Conservation (phyloP, 2,888 invertebrate genomes). For the Bombylius major region DNA sequence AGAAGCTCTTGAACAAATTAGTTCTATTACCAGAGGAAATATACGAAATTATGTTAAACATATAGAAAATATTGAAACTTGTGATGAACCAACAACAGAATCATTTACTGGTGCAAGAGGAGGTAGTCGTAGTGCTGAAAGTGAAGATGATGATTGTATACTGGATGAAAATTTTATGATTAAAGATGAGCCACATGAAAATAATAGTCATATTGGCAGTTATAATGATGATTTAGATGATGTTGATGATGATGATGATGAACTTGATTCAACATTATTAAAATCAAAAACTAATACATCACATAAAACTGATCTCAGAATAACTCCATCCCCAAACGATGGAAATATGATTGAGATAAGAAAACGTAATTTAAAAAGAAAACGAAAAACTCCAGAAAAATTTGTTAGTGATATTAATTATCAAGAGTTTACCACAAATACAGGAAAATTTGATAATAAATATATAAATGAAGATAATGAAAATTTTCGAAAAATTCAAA, state of each 20-base stretch:
- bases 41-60: slow-evolving; percentile 5
- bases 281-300: too few relatives aligned
- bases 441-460: too few relatives aligned
- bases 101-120: not conserved
- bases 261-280: not conserved
- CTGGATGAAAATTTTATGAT: not conserved
- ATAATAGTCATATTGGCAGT: too few relatives aligned
- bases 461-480: too few relatives aligned
- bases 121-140: not conserved
- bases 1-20: slow-evolving; percentile 31
- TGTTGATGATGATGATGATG: not conserved
- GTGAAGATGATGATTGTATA: not conserved
- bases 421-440: too few relatives aligned
- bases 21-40: slow-evolving; percentile 20
- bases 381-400: too few relatives aligned
- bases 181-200: not conserved
- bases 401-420: too few relatives aligned
- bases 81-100: slow-evolving; percentile 13
- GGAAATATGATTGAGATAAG: too few relatives aligned
- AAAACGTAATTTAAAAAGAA: too few relatives aligned
- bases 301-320: too few relatives aligned
- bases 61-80: not conserved
- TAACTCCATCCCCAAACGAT: too few relatives aligned
- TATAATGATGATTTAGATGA: not conserved
- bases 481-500: too few relatives aligned